These are phyloP conservation scores for Chionomys nivalis DNA, from an alignment of 2,113 vertebrate genomes.

Conservation along the genomic window DNA sequence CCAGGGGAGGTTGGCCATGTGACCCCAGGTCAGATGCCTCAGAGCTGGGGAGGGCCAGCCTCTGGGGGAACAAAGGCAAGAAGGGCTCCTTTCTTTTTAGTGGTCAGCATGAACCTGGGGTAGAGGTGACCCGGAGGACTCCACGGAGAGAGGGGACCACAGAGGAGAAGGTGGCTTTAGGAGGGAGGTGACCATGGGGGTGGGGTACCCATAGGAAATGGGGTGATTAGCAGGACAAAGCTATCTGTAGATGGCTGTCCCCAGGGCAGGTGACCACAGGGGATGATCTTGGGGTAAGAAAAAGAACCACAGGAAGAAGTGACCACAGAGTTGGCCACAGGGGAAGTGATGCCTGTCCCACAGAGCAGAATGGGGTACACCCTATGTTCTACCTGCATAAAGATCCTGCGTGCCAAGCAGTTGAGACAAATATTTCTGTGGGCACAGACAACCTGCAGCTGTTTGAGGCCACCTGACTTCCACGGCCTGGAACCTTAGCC, in stretches of 20 bases:
- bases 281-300: no score
- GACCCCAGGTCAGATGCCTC: not conserved
- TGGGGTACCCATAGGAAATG: no score
- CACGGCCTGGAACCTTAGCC: rapidly evolving
- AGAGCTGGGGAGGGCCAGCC: not conserved
- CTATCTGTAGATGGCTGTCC: no score
- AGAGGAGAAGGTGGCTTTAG: rapidly evolving
- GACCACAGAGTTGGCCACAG: not conserved
- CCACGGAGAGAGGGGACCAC: not conserved
- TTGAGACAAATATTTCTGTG: rapidly evolving
- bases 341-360: not conserved
- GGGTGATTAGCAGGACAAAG: no score
- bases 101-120: not conserved
- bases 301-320: not conserved
- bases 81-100: not conserved
- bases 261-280: no score
- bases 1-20: not conserved
- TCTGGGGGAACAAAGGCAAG: not conserved
- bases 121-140: not conserved
- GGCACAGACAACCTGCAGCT: not conserved
- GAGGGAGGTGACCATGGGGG: not conserved
- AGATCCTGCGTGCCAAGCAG: not conserved
- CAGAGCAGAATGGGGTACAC: not conserved
- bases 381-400: not conserved
- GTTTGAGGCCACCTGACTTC: not conserved